Base-by-base conservation (phyloP, 2,888 invertebrate species). In the Ceriagrion tenellum region DNA sequence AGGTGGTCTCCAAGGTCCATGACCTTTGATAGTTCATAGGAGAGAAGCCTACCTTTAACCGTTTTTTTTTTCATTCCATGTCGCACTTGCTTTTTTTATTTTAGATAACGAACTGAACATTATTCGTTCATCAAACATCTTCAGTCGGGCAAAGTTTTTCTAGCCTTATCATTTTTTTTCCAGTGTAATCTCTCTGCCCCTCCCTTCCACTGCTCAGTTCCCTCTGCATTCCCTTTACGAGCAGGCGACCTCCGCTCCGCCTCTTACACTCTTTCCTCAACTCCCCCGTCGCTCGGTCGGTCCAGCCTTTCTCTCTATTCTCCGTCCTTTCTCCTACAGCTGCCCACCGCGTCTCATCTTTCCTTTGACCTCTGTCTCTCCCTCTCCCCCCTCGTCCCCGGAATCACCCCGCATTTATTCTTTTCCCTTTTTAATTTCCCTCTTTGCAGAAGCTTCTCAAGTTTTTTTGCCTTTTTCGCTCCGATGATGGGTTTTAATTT, bases 401-500 rank as follows among this genome's bases (percentile, higher is more conserved):
- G 47, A 18, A n/a, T 35, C 23, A 55, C 55, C 55, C 89, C 55
- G n/a, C 55, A 26, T 26, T 35, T 81, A 59, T 59, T 59, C 35
- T 30, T 81, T 35, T 81, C 35, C 69, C 26, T 35, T 81, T 81
- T 81, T 30, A 81, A 30, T 16, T 81, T 26, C 18, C 69, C 69
- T 26, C 81, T 81, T 81, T 18, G 30, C 35, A 30, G 35, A 16
- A 35, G n/a, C 47, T 2, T 47, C 81, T 30, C 81, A 18, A 81
- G 81, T 81, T 81, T 69, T 69, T 69, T 81, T 35, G 35, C n/a
- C 81, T 81, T 81, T 69, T 81, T 35, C 30, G 81, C 13, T 81
- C 30, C 81, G 35, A 35, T 81, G 81, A 81, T 81, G 81, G 81
- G 81, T 12, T 81, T 81, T 81, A 81, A 81, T 81, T 81, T 81